Conservation (phyloP, 2,888 invertebrate genomes). For the Aphelenchoides bicaudatus region DNA sequence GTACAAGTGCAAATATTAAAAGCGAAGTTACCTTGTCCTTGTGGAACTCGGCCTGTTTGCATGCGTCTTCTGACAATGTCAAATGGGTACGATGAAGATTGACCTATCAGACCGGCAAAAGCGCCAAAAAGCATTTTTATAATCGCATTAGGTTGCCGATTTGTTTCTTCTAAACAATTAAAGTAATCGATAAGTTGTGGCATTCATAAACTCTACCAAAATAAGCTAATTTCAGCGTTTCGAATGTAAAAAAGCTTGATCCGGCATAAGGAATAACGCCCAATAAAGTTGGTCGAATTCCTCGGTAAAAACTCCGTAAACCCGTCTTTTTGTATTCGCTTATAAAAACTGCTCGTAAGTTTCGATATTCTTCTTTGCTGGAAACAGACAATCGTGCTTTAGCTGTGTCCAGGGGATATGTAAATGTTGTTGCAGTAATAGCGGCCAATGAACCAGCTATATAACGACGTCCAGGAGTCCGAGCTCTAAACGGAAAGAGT, state of each 20-base stretch:
- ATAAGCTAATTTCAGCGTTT: constrained; percentile 79
- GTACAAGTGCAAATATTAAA: too few relatives aligned
- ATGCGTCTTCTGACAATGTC: constrained; percentile 76
- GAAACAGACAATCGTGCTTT: constrained; percentile 96
- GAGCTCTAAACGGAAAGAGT: constrained; percentile 56
- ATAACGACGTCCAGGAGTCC: constrained; percentile 68
- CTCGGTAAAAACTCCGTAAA: constrained; percentile 47
- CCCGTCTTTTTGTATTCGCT: constrained; percentile 51
- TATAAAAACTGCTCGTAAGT: constrained; percentile 46
- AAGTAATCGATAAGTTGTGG: too few relatives aligned
- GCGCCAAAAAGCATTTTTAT: constrained; percentile 78
- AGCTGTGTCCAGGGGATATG: constrained; percentile 93
- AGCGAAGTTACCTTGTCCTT: constrained; percentile 22
- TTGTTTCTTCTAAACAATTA: constrained; percentile 47
- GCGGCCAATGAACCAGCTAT: constrained; percentile 91
- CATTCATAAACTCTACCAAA: constrained; percentile 70
- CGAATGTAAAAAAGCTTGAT: constrained; percentile 92
- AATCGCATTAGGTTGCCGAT: constrained; percentile 34
- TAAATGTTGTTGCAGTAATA: constrained; percentile 84
- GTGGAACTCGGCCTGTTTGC: constrained; percentile 56
- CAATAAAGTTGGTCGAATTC: constrained; percentile 74
- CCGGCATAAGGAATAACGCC: constrained; percentile 96
- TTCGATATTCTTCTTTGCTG: constrained; percentile 70
- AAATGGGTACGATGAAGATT: constrained; percentile 90
- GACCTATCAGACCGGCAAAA: constrained; percentile 81